Percentiles rank a stretch among this genome's conserved stretches.
Conservation (phyloP, 2,113 vertebrate genomes). For the Verasper variegatus region DNA sequence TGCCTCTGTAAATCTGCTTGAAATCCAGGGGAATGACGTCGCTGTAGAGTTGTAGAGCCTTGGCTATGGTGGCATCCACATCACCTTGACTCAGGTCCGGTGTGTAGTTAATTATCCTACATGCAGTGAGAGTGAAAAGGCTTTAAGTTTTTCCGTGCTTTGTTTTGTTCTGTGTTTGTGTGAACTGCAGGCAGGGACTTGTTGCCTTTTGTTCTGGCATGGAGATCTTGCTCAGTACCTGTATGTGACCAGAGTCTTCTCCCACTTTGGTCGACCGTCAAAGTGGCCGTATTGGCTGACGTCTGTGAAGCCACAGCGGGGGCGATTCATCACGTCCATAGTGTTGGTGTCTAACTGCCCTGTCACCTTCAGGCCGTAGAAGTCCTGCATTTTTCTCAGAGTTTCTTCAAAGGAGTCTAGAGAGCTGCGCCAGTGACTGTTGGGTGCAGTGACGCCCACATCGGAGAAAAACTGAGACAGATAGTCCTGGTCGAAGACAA, state of each 20-base stretch:
- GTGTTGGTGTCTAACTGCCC: constrained; percentile 80
- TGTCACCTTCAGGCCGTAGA: constrained; percentile 81
- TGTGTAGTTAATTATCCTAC: constrained; percentile 86
- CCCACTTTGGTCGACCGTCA: constrained; percentile 81
- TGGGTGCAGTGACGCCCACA: constrained; percentile 52
- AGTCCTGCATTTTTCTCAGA: constrained; percentile 85
- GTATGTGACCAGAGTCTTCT: constrained; percentile 84
- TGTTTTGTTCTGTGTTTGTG: background rate
- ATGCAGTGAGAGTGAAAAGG: constrained; percentile 15
- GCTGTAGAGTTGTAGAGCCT: constrained; percentile 88
- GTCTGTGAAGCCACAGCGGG: constrained; percentile 84
- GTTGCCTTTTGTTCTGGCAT: background rate
- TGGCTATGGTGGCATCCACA: constrained; percentile 78
- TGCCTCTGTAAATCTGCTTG: constrained; percentile 57
- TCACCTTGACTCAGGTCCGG: constrained; percentile 73
- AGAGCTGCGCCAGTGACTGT: constrained; percentile 29
- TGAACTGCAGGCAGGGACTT: background rate
- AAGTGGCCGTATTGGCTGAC: constrained; percentile 63
- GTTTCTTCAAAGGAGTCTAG: constrained; percentile 49
- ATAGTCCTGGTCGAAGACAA: constrained; percentile 39
- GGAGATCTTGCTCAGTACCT: constrained; percentile 70
- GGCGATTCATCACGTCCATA: constrained; percentile 79
- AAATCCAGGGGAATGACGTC: constrained; percentile 82
- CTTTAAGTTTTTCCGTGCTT: background rate
- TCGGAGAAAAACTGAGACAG: constrained; percentile 60